Conservation (phyloP, 2,113 vertebrate genomes). For the Ranitomeya variabilis region DNA sequence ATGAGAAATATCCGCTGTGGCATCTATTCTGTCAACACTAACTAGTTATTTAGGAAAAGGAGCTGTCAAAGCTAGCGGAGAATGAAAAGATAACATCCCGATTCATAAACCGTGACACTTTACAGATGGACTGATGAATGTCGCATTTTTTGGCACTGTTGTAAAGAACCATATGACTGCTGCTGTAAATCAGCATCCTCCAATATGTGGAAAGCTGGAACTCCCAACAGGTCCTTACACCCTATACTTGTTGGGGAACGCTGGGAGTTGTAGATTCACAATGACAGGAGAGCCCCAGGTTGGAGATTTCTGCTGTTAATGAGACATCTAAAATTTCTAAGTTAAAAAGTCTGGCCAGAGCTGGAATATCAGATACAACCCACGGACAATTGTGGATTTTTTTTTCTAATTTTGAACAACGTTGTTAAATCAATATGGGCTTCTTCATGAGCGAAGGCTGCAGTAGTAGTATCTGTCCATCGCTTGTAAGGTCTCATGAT, state of each 20-base stretch:
- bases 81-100: neutral
- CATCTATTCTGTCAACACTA: neutral
- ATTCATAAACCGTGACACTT: neutral
- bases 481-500: too few species aligned
- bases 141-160: neutral
- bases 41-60: constrained; percentile 15
- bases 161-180: neutral
- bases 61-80: neutral
- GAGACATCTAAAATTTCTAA: neutral
- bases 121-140: neutral
- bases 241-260: neutral
- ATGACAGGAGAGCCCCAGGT: neutral
- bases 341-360: too few species aligned
- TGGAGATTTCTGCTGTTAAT: neutral
- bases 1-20: constrained; percentile 9
- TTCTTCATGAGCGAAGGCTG: too few species aligned
- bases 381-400: too few species aligned
- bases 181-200: neutral
- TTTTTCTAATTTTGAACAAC: too few species aligned
- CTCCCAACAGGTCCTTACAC: neutral
- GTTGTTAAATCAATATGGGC: too few species aligned
- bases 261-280: neutral
- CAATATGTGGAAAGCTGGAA: neutral
- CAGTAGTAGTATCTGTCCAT: too few species aligned
- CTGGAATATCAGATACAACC: too few species aligned